Percentiles rank a stretch among this genome's conserved stretches.
Conservation (phyloP, 2,888 invertebrate species). For the Ochropleura plecta region DNA sequence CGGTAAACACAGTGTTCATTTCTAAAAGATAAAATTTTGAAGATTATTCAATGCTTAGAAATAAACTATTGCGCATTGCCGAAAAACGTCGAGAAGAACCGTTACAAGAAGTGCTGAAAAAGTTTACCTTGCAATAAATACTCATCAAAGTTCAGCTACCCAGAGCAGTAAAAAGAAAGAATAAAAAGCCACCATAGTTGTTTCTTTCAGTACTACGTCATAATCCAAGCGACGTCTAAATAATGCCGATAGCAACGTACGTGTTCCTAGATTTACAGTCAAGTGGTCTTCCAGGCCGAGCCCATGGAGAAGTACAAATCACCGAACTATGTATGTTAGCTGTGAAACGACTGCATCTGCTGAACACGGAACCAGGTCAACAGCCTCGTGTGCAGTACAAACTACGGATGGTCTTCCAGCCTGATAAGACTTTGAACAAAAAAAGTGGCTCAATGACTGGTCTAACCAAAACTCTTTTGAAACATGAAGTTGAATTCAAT, state of each 20-base stretch:
- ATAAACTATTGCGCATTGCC: neutral
- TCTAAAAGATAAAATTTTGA: neutral
- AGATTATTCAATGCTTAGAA: neutral
- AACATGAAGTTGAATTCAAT: constrained; percentile 32
- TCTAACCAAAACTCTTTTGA: constrained; percentile 17
- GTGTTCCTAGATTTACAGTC: constrained; percentile 40
- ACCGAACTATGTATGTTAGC: constrained; percentile 39
- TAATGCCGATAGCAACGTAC: constrained; percentile 29
- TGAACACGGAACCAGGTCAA: constrained; percentile 16
- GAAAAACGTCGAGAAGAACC: neutral
- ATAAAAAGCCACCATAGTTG: no score
- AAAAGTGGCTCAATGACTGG: constrained; percentile 19
- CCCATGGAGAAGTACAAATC: constrained; percentile 56
- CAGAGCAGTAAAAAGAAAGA: neutral
- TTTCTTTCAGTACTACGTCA: neutral
- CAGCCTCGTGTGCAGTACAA: constrained; percentile 28
- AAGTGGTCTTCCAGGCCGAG: constrained; percentile 41
- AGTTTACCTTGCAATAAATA: neutral
- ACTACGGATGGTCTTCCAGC: constrained; percentile 28
- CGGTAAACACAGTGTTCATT: neutral
- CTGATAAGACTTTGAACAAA: constrained; percentile 10
- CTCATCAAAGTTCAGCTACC: neutral
- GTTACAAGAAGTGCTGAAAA: neutral
- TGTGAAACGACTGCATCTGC: constrained; percentile 26
- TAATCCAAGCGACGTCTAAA: neutral